Base-by-base conservation (phyloP, 2,888 invertebrate genomes). In the Margaritifera margaritifera region DNA sequence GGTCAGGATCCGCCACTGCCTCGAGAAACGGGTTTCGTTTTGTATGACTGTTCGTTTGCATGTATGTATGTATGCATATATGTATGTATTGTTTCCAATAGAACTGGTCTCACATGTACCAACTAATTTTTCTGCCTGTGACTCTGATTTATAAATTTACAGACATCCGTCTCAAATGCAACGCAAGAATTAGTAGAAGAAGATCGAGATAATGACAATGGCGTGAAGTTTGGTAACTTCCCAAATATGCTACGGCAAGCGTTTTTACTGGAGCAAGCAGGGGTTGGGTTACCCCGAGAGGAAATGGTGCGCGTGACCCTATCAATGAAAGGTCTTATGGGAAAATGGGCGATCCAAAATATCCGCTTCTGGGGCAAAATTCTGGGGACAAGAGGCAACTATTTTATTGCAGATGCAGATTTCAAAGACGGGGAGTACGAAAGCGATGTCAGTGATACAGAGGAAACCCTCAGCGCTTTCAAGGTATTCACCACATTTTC, bases 311-410 rank as follows among this genome's bases (percentile, higher is more conserved):
- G 93, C 20, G 86, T 96, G 6, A 93, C 93, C 84, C 90, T 94
- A 67, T 91, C 94, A 0, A 92, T 96, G 80, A 92, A 93, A 74
- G 93, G 93, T 87, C 89, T 96, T 8, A 92, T 83, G 79, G 79
- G 20, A 2, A 22, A 24, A 55, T 24, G 15, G 15, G 11, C 22
- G 25, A 62, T 63, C 8, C 57, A 72, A 55, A 64, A 54, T 15
- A 72, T 80, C 25, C 67, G 82, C n/a, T 95, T 96, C 88, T 96
- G 96, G 93, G 96, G 96, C 0, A 95, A 95, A 89, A 93, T 96
- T 55, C 93, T 93, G 83, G 96, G 96, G 0, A 91, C 92, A 0
- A 91, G 92, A 57, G 92, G 92, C 52, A 94, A 94, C 82, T 96
- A 96, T 87, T 93, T 94, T 76, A 90, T 96, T 0, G 92, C 94